A percentile compares a stretch with the other conserved stretches of the same genome.
Evolutionary conservation across 2,113 vertebrate genomes (phyloP).

Genomic region (Marmota flaviventris): DNA sequence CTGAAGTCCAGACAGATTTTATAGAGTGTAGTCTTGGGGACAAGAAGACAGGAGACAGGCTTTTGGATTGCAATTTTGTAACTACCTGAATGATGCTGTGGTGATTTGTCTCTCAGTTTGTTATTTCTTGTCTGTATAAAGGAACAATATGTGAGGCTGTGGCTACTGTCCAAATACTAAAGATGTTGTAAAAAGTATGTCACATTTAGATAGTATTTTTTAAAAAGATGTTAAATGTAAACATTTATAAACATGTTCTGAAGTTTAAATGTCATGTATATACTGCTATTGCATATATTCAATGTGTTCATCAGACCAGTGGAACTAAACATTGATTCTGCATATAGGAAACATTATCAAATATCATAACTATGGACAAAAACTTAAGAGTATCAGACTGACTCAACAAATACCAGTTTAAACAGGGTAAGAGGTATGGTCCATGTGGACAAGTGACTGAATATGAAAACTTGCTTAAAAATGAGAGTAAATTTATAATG

Average conservation of each 20-base stretch:
- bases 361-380: background rate
- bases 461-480: background rate
- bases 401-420: background rate
- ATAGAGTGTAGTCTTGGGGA: background rate
- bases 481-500: background rate
- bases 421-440: background rate
- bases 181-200: background rate
- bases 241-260: background rate
- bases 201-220: background rate
- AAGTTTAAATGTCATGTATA: background rate
- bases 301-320: background rate
- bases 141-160: background rate
- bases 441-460: background rate
- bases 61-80: background rate
- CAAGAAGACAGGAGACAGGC: background rate
- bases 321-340: background rate
- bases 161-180: background rate
- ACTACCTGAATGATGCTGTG: background rate
- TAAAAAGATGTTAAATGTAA: background rate
- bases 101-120: background rate
- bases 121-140: slow-evolving; percentile 10
- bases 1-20: slow-evolving; percentile 30
- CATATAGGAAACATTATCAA: background rate
- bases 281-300: background rate
- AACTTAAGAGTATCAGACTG: background rate